Conservation (phyloP, 2,888 invertebrate genomes). For the Dryobota labecula region DNA sequence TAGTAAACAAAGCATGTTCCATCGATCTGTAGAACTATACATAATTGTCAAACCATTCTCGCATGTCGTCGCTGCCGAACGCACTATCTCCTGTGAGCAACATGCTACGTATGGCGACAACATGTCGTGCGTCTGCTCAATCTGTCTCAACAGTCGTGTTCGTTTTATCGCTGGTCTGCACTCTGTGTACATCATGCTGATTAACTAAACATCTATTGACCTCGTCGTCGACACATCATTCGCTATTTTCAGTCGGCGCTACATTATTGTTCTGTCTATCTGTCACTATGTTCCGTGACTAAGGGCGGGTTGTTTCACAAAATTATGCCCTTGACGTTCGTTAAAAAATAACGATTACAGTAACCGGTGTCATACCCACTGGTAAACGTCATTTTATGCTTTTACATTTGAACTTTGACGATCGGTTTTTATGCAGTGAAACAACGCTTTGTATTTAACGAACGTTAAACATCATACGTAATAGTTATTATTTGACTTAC, state of each 20-base stretch:
- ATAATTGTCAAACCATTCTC: slow-evolving; percentile 5
- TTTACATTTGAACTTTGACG: too few relatives aligned
- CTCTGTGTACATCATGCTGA: slow-evolving; percentile 4
- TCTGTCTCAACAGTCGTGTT: slow-evolving; percentile 27
- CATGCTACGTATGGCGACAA: slow-evolving; percentile 28
- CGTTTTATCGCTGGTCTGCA: slow-evolving; percentile 20
- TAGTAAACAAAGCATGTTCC: not conserved
- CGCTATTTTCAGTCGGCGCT: slow-evolving; percentile 31
- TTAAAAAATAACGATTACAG: too few relatives aligned
- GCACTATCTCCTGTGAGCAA: slow-evolving; percentile 18
- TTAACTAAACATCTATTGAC: slow-evolving; percentile 21
- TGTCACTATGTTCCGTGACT: not conserved
- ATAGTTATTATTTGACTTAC: too few relatives aligned
- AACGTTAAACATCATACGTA: too few relatives aligned
- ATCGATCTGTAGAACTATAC: not conserved
- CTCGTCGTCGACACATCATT: slow-evolving; percentile 17
- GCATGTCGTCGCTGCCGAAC: slow-evolving; percentile 12
- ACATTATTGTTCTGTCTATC: slow-evolving; percentile 11
- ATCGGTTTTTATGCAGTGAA: too few relatives aligned
- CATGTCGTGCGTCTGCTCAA: slow-evolving; percentile 51
- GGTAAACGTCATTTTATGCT: too few relatives aligned
- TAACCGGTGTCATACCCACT: too few relatives aligned
- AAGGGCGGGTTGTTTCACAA: too few relatives aligned
- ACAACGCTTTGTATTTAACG: too few relatives aligned
- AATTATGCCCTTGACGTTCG: too few relatives aligned